phyloP scores from a whole-genome alignment of 2,888 invertebrate species.

The Tupiocoris notatus region DNA sequence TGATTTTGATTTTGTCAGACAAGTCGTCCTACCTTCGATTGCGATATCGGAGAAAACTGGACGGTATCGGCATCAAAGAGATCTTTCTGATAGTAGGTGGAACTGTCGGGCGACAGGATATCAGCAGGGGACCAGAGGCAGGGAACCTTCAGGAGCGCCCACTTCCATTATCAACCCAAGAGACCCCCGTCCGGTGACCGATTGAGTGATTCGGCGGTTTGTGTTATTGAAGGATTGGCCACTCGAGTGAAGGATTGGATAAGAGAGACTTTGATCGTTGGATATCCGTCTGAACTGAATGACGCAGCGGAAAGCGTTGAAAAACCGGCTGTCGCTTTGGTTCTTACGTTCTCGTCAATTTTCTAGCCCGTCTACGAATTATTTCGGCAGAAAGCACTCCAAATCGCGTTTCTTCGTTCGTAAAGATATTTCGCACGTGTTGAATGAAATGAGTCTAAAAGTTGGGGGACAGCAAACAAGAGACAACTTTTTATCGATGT shows the following conservation, averaged over 20 bases:
- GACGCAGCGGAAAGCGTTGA: neutral
- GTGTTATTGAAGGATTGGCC: neutral
- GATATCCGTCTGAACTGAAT: neutral
- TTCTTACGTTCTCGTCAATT: neutral
- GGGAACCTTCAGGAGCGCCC: neutral
- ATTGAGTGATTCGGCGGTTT: conserved; percentile 29
- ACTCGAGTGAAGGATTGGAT: neutral
- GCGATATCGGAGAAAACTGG: too few relatives aligned
- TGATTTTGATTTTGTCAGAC: too few relatives aligned
- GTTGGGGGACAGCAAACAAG: too few relatives aligned
- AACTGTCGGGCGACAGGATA: neutral
- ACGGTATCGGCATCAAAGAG: neutral
- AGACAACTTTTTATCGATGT: too few relatives aligned
- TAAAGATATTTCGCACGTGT: too few relatives aligned
- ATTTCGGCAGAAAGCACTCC: too few relatives aligned
- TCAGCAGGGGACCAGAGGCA: neutral
- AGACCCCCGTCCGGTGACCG: conserved; percentile 12
- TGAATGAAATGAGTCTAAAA: too few relatives aligned
- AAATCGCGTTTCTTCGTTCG: too few relatives aligned
- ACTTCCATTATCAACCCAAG: neutral
- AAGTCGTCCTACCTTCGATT: too few relatives aligned
- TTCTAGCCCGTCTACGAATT: neutral
- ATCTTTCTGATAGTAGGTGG: neutral
- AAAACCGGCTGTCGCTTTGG: neutral
- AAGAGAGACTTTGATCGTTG: neutral